Percentiles rank a stretch among this genome's conserved stretches.
Evolutionary conservation across 2,113 vertebrate genomes (phyloP).

Genomic region (Tupaia chinensis): DNA sequence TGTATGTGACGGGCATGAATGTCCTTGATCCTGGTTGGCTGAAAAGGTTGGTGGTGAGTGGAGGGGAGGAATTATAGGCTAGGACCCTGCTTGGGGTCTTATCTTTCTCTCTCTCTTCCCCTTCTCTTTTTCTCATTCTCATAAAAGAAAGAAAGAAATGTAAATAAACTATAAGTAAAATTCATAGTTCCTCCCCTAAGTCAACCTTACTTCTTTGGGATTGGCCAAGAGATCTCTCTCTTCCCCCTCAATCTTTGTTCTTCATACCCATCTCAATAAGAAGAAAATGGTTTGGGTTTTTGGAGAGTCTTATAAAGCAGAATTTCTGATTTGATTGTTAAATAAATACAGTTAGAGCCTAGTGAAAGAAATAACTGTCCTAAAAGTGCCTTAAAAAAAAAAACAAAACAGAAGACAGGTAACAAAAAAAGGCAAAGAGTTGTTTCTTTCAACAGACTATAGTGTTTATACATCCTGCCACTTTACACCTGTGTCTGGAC

Average conservation of each 20-base stretch:
- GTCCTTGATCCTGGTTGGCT: too few relatives aligned
- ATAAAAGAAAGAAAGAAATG: too few relatives aligned
- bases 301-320: neutral
- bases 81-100: too few relatives aligned
- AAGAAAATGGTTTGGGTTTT: neutral
- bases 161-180: too few relatives aligned
- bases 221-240: neutral
- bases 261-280: neutral
- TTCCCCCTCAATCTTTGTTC: neutral
- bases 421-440: neutral
- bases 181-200: too few relatives aligned
- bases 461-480: neutral
- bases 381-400: slow-evolving; percentile 1
- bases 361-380: neutral
- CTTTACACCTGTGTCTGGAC: neutral
- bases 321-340: slow-evolving; percentile 3
- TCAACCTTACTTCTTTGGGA: neutral
- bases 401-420: neutral
- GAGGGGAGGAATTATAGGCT: too few relatives aligned
- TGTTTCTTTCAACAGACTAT: neutral
- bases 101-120: too few relatives aligned
- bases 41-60: too few relatives aligned
- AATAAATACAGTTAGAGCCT: neutral
- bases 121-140: too few relatives aligned
- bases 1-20: too few relatives aligned